These are phyloP conservation scores for Furcifer pardalis DNA, from an alignment of 2,797 vertebrate genomes.

Conservation along the genomic window DNA sequence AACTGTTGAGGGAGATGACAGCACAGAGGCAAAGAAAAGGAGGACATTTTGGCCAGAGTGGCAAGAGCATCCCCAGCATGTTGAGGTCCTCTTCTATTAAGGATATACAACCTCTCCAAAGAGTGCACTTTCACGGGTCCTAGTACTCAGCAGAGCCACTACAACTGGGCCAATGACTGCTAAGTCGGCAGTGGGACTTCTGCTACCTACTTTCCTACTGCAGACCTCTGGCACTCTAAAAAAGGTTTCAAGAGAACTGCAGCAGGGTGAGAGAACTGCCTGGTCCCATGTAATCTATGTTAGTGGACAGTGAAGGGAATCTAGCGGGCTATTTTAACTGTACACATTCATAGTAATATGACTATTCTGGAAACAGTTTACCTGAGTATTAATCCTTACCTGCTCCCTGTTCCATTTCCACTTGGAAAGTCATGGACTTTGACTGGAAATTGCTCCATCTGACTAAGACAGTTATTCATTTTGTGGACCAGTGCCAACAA, in stretches of 20 bases:
- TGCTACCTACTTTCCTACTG: no score
- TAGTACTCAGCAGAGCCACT: no score
- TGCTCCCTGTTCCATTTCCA: slow-evolving; percentile 99
- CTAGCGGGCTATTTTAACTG: background rate
- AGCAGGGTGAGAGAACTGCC: no score
- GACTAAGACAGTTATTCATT: slow-evolving; percentile 99
- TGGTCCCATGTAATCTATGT: no score
- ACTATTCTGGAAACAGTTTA: slow-evolving; percentile 28
- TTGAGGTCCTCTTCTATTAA: no score
- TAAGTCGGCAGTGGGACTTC: no score
- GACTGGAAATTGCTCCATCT: slow-evolving; percentile 99
- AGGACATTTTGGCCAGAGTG: background rate
- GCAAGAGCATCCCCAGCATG: background rate
- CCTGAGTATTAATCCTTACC: slow-evolving; percentile 83
- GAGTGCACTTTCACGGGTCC: no score
- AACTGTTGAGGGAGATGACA: background rate
- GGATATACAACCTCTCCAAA: no score
- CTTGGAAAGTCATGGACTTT: slow-evolving; percentile 99
- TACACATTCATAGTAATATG: background rate
- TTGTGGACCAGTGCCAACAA: slow-evolving; percentile 95
- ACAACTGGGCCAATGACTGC: no score
- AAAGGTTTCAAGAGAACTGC: no score
- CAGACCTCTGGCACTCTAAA: no score
- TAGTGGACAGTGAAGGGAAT: background rate
- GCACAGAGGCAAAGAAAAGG: background rate